Evolutionary conservation across 2,888 invertebrate species (phyloP).

Genomic region (Merodon equestris): DNA sequence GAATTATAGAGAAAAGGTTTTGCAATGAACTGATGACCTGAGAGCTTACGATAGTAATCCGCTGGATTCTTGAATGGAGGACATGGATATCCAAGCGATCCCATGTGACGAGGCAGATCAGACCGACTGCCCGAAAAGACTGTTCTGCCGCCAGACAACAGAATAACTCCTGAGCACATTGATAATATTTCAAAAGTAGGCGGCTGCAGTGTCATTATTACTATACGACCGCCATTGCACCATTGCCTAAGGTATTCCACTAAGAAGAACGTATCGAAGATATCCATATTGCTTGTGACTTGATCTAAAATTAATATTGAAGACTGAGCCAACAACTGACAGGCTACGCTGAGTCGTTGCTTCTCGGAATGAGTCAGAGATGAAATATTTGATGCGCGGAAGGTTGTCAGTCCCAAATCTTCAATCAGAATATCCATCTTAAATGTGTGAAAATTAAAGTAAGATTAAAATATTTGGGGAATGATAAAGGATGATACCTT

Average conservation of each 20-base stretch:
- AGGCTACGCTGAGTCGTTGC: slow-evolving; percentile 92
- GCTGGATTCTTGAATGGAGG: slow-evolving; percentile 98
- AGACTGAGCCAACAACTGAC: slow-evolving; percentile 91
- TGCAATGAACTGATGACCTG: no score
- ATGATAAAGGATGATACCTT: no score
- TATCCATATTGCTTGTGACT: slow-evolving; percentile 85
- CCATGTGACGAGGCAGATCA: slow-evolving; percentile 96
- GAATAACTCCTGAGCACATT: slow-evolving; percentile 86
- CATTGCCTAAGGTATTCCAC: slow-evolving; percentile 96
- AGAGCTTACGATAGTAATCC: slow-evolving; percentile 92
- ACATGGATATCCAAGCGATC: slow-evolving; percentile 93
- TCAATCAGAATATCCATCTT: slow-evolving; percentile 93
- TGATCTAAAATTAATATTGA: slow-evolving; percentile 93
- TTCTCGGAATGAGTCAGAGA: slow-evolving; percentile 93
- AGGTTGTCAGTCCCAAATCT: slow-evolving; percentile 93
- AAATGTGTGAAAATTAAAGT: slow-evolving; percentile 70
- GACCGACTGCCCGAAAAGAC: slow-evolving; percentile 94
- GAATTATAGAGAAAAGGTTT: neutral
- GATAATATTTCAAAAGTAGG: slow-evolving; percentile 97
- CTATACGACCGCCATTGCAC: slow-evolving; percentile 86
- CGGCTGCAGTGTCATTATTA: slow-evolving; percentile 94
- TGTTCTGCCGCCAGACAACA: slow-evolving; percentile 93
- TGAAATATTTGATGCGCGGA: slow-evolving; percentile 91
- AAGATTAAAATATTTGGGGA: slow-evolving; percentile 13
- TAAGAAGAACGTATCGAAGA: slow-evolving; percentile 96